phyloP scores from a whole-genome alignment of 1,140 invertebrate species.

The Helicoverpa armigera region DNA sequence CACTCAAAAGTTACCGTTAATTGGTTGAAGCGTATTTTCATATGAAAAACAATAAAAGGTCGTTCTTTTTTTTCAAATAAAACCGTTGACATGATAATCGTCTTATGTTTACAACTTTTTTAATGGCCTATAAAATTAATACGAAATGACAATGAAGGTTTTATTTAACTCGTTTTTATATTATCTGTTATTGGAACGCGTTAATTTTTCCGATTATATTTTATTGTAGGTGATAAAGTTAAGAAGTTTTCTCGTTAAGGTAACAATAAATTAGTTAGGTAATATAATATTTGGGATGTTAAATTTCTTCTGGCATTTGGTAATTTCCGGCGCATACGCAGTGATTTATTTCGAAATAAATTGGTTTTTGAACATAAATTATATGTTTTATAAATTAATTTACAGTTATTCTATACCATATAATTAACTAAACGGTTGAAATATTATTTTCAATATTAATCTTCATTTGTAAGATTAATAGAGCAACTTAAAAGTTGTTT shows the following conservation, averaged over 20 bases:
- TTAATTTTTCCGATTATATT: neutral
- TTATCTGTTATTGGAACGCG: conserved; percentile 12
- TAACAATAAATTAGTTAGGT: neutral
- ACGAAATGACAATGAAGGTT: neutral
- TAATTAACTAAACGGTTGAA: too few relatives aligned
- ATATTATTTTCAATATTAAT: too few relatives aligned
- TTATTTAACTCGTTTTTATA: neutral
- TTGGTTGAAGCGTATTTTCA: too few relatives aligned
- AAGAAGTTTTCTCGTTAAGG: neutral
- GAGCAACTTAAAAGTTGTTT: too few relatives aligned
- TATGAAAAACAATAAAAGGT: too few relatives aligned
- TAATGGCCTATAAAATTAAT: too few relatives aligned
- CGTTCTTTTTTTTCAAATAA: too few relatives aligned
- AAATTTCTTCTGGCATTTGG: neutral
- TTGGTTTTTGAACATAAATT: too few relatives aligned
- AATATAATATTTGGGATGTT: conserved; percentile 4
- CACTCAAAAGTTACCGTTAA: too few relatives aligned
- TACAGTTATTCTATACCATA: too few relatives aligned
- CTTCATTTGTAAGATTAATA: too few relatives aligned
- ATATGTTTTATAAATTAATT: too few relatives aligned
- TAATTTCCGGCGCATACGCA: neutral
- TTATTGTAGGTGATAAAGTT: conserved; percentile 8
- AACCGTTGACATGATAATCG: conserved; percentile 6
- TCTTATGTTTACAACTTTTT: neutral
- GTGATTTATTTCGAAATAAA: neutral